A percentile compares a stretch with the other conserved stretches of the same genome.
These are phyloP conservation scores for Ctenochaetus hawaiiensis DNA, from an alignment of 2,797 vertebrate genomes.

Conservation along the genomic window DNA sequence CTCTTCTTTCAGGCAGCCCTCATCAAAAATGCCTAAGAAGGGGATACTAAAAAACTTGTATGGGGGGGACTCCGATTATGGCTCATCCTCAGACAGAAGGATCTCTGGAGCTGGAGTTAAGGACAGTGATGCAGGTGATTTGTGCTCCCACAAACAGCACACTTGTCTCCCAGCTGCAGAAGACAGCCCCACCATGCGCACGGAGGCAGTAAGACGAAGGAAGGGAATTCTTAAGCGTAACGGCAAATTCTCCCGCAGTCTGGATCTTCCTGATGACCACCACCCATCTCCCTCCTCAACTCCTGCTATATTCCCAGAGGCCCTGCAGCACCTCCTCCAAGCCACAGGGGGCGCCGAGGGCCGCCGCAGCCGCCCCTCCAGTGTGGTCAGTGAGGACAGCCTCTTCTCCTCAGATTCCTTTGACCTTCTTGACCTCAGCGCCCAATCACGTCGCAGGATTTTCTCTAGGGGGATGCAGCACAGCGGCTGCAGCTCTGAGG, in stretches of 20 bases:
- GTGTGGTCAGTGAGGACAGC: constrained; percentile 87
- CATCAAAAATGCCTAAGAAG: constrained; percentile 88
- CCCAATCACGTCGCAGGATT: constrained; percentile 69
- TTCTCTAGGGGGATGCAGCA: constrained; percentile 67
- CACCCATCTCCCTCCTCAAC: constrained; percentile 25
- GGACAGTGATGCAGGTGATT: constrained; percentile 38
- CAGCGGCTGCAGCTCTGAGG: constrained; percentile 76
- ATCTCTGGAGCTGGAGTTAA: constrained; percentile 43
- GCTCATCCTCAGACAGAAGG: constrained; percentile 78
- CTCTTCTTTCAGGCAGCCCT: constrained; percentile 77
- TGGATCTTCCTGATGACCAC: constrained; percentile 76
- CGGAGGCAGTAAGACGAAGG: constrained; percentile 81
- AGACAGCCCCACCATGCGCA: constrained; percentile 66
- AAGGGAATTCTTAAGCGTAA: constrained; percentile 90
- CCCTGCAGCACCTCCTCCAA: constrained; percentile 78
- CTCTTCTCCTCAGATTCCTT: constrained; percentile 87
- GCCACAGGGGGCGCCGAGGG: constrained; percentile 55
- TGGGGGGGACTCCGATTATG: constrained; percentile 81
- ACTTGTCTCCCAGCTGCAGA: constrained; percentile 43
- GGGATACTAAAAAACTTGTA: constrained; percentile 89
- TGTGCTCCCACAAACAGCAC: constrained; percentile 43
- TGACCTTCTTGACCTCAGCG: constrained; percentile 83
- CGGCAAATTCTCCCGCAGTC: constrained; percentile 88
- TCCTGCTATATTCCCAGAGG: constrained; percentile 64
- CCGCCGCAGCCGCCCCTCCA: constrained; percentile 82